A percentile compares a stretch with the other conserved stretches of the same genome.
These are phyloP conservation scores for Delphinapterus leucas DNA, from an alignment of 2,113 vertebrate species.

Conservation along the genomic window DNA sequence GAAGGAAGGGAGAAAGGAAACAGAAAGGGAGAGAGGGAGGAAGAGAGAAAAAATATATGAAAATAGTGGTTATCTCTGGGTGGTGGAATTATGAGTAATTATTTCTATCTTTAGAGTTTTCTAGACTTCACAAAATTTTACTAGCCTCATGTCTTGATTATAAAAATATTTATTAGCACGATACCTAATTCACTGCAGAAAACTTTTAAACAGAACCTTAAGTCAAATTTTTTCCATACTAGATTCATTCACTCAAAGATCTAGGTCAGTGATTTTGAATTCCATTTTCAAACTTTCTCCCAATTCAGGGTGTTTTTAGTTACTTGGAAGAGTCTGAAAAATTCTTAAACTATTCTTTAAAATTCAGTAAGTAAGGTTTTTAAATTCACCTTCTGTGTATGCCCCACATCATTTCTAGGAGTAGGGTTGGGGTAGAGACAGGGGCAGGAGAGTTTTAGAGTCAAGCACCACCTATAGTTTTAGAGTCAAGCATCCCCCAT, in stretches of 20 bases:
- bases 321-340: neutral
- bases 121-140: neutral
- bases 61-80: neutral
- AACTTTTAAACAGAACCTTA: neutral
- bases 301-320: neutral
- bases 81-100: neutral
- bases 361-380: neutral
- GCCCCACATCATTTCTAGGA: neutral
- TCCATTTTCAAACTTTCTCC: neutral
- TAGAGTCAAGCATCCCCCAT: neutral
- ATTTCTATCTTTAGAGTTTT: neutral
- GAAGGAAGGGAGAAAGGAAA: neutral
- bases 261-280: slow-evolving; percentile 16
- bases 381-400: neutral
- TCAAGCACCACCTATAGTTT: neutral
- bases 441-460: too few species aligned
- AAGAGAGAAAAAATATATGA: neutral
- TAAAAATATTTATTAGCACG: slow-evolving; percentile 2
- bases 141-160: neutral
- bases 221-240: neutral
- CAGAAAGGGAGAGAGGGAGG: fast-evolving
- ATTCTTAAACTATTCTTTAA: neutral
- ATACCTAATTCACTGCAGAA: neutral
- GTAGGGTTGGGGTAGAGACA: neutral
- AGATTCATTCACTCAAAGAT: neutral